phyloP scores from a whole-genome alignment of 2,797 vertebrate species.

The Neosalanx taihuensis region DNA sequence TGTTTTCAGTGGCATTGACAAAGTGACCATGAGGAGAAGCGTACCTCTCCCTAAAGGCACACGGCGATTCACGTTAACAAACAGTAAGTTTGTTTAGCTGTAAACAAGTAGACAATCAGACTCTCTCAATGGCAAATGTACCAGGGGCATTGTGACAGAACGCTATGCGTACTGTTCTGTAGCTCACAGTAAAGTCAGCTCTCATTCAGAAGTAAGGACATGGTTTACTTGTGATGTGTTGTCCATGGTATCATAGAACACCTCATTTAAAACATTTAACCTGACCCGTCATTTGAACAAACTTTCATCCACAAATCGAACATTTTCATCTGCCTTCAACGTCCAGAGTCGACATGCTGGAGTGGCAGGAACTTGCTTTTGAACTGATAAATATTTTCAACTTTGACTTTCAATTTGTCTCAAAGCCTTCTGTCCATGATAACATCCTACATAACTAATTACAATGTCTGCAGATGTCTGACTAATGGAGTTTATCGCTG shows the following conservation, averaged over 20 bases:
- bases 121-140: constrained; percentile 1
- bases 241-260: too few relatives aligned
- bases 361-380: neutral
- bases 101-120: neutral
- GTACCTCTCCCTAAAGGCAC: neutral
- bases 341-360: too few relatives aligned
- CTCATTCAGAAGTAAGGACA: too few relatives aligned
- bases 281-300: too few relatives aligned
- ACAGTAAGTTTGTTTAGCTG: neutral
- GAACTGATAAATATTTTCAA: constrained; percentile 4
- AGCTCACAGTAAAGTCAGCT: too few relatives aligned
- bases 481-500: constrained; percentile 51
- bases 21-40: constrained; percentile 1
- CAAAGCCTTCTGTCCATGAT: constrained; percentile 22
- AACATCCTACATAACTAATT: constrained; percentile 53
- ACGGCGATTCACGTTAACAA: constrained; percentile 1
- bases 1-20: neutral
- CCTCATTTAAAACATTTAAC: too few relatives aligned
- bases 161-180: too few relatives aligned
- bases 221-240: too few relatives aligned
- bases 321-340: too few relatives aligned
- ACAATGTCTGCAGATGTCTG: constrained; percentile 38
- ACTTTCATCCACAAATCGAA: too few relatives aligned
- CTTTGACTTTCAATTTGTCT: constrained; percentile 28
- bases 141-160: neutral